phyloP scores from a whole-genome alignment of 2,797 vertebrate species.

The Simalia tracyae region DNA sequence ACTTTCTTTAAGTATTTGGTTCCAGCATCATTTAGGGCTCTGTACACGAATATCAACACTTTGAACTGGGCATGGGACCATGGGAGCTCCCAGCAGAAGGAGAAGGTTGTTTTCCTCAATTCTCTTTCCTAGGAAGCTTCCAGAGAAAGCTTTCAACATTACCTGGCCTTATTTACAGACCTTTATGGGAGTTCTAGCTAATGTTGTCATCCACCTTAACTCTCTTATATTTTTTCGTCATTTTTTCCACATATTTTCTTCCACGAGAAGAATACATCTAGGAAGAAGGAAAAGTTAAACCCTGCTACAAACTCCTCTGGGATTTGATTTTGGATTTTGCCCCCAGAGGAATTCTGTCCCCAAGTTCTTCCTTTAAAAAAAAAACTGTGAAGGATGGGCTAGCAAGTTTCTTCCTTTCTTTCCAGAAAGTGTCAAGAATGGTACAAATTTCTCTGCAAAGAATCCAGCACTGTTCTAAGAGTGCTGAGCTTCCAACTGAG shows the following conservation, averaged over 20 bases:
- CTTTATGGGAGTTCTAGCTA: not conserved
- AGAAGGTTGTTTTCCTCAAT: too few relatives aligned
- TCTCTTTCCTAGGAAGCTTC: too few relatives aligned
- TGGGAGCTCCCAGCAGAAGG: too few relatives aligned
- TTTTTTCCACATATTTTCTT: not conserved
- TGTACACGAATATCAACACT: too few relatives aligned
- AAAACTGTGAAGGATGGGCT: not conserved
- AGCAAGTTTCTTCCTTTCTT: not conserved
- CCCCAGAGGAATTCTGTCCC: too few relatives aligned
- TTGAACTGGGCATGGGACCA: too few relatives aligned
- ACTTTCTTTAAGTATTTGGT: too few relatives aligned
- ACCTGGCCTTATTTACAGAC: not conserved
- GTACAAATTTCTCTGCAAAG: not conserved
- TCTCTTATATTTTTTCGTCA: not conserved
- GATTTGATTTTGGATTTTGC: too few relatives aligned
- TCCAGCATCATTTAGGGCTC: too few relatives aligned
- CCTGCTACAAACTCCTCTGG: too few relatives aligned
- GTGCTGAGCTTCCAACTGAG: not conserved
- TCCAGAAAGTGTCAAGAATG: not conserved
- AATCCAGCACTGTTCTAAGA: not conserved
- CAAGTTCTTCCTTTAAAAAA: not conserved
- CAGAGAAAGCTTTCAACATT: too few relatives aligned
- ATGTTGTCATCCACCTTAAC: not conserved
- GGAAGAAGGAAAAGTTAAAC: too few relatives aligned
- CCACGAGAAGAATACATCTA: not conserved